Conservation (phyloP, 2,888 invertebrate species). For the Carabus problematicus region DNA sequence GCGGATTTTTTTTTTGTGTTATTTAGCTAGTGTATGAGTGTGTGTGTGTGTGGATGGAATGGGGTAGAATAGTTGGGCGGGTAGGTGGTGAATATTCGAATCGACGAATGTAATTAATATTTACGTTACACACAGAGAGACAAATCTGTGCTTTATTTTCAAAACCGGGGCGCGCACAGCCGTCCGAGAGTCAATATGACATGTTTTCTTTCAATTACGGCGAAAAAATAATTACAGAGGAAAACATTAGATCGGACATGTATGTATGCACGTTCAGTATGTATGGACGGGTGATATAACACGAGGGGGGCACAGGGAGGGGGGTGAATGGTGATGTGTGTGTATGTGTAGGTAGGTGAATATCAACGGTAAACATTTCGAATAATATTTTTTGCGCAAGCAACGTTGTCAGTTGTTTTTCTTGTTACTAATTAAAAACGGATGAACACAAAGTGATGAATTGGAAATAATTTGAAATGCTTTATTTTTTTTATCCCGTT, state of each 20-base stretch:
- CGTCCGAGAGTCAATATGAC: slow-evolving; percentile 47
- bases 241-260: slow-evolving; percentile 43
- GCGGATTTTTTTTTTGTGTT: slow-evolving; percentile 30
- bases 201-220: slow-evolving; percentile 49
- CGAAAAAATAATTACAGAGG: slow-evolving; percentile 45
- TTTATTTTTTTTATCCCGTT: slow-evolving; percentile 31
- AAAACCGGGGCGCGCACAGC: slow-evolving; percentile 43
- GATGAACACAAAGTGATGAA: slow-evolving; percentile 43
- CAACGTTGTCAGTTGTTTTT: slow-evolving; percentile 42
- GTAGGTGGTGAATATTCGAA: slow-evolving; percentile 43
- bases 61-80: slow-evolving; percentile 39
- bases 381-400: slow-evolving; percentile 43
- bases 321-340: slow-evolving; percentile 47
- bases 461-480: slow-evolving; percentile 43
- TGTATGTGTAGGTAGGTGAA: slow-evolving; percentile 38
- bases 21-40: slow-evolving; percentile 44
- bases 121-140: slow-evolving; percentile 49
- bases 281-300: slow-evolving; percentile 42
- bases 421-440: slow-evolving; percentile 43
- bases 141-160: slow-evolving; percentile 46
- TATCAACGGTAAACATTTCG: slow-evolving; percentile 43
- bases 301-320: slow-evolving; percentile 50
- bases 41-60: slow-evolving; percentile 47
- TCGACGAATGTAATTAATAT: slow-evolving; percentile 51
- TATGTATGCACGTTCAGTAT: slow-evolving; percentile 34